phyloP scores from a whole-genome alignment of 2,113 vertebrate species.

The Oreocharis arfaki region DNA sequence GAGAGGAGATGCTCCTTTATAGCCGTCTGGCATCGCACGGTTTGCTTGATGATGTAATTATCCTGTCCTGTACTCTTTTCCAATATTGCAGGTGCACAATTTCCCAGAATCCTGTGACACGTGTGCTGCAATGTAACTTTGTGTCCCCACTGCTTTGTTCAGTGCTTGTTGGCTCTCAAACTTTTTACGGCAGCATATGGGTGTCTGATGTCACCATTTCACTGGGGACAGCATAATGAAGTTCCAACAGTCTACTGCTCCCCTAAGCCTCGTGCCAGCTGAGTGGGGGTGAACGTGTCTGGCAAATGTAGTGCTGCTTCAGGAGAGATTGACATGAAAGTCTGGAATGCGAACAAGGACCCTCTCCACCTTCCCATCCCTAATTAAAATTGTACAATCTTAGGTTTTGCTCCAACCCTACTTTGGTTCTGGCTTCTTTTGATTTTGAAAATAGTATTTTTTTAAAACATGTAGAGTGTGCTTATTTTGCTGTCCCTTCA shows the following conservation, averaged over 20 bases:
- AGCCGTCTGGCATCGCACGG: neutral
- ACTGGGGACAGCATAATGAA: neutral
- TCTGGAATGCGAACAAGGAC: neutral
- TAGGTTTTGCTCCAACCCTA: neutral
- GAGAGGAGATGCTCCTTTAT: neutral
- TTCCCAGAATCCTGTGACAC: neutral
- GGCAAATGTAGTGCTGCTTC: neutral
- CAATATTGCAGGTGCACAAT: neutral
- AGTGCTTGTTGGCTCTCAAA: neutral
- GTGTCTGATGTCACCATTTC: slow-evolving; percentile 30
- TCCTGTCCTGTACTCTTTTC: neutral
- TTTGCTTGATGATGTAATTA: neutral
- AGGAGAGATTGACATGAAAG: neutral
- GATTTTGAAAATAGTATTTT: neutral
- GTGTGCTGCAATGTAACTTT: neutral
- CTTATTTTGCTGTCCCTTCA: neutral
- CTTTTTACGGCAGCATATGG: slow-evolving; percentile 52
- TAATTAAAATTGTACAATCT: neutral
- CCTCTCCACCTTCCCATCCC: neutral
- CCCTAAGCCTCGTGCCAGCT: neutral
- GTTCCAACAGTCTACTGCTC: neutral
- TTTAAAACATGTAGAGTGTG: neutral
- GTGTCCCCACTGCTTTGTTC: neutral
- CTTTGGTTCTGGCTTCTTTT: neutral
- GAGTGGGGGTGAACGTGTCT: neutral